Evolutionary conservation across 2,888 invertebrate genomes (phyloP), one percentile per base, ranked within the genome.

Genomic region (Carpatolechia fugitivella): DNA sequence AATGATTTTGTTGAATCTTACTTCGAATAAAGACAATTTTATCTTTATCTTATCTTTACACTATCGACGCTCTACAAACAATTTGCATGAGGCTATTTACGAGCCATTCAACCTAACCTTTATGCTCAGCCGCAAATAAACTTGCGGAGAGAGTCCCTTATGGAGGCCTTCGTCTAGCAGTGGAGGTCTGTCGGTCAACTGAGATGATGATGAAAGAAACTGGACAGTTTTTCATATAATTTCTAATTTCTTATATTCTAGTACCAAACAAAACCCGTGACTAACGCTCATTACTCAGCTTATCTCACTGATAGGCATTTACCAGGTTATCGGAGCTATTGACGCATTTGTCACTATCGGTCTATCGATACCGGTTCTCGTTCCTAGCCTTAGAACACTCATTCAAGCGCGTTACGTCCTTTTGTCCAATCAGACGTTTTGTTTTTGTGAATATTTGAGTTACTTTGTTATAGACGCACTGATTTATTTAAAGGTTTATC

Each of bases 241-340:
- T 35, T 35, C 13, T 35, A n/a, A 1, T 13, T n/a, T 4, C 11
- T 4, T 35, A 35, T 6, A 1, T 35, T n/a, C 13, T 14, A 7
- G 5, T 13, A n/a, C 36, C 11, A 4, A 0, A 40, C 2, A 1
- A 41, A 41, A 20, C 4, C 20, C 18, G 18, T 41, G 40, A 41
- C 40, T 41, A 41, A 41, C 16, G 8, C 36, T 14, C 29, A 10
- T 8, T 38, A 49, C 10, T 29, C 38, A 58, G 65, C 73, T 79
- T 83, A 84, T 85, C 84, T 63, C 7, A 65, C 38, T 16, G 84
- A 85, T 83, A 83, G 54, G 64, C 60, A 70, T 75, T 68, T 72
- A 68, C 65, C 70, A 52, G 63, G 76, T 70, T 85, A 85, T 85
- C 83, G 61, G 24, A 13, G 6, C 41, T 75, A 81, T 84, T 85